Evolutionary conservation across 2,113 vertebrate species (phyloP), one percentile per base, ranked within the genome.

Genomic region (Periophthalmus modestus): DNA sequence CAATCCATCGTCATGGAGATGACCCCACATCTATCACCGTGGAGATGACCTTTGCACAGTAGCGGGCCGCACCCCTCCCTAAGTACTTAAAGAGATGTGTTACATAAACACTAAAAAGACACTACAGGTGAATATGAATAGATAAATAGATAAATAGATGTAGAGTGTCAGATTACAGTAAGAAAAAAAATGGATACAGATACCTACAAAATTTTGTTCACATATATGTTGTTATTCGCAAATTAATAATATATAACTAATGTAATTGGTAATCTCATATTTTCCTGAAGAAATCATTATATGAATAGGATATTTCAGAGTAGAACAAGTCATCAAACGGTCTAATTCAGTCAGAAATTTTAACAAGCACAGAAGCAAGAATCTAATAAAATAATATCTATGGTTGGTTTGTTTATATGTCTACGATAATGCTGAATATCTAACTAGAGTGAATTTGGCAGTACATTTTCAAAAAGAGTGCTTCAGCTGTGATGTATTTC

Each of bases 11-110:
- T 83, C 86, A 89, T 87, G 87, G 89, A 80, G 88, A 91, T 87
- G 87, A 92, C 91, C 88, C 87, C 75, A 80, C 85, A 89, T 90
- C 82, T 79, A 89, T 91, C 87, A 90, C 88, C 76, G 86, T 87
- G 88, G 90, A 84, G 85, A 90, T 83, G 84, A 86, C 83, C 83
- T 82, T 76, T 88, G 81, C 76, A 73, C 66, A 13, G 65, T 5
- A 15, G 83, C 54, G 71, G 55, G 68, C 80, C 83, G 84, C 91
- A 85, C 88, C 80, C 24, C 83, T 81, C 72, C 72, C 66, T 73
- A 36, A 81, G 67, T 80, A 80, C 75, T 80, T 59, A 72, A 62
- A 63, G 71, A 69, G 66, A 11, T n/a, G 19, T 69, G 61, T 18
- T 33, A 13, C 67, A 74, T 66, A 73, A 77, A 77, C 48, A 66